Conservation (phyloP, 1,140 invertebrate genomes). For the Drosophila tani region DNA sequence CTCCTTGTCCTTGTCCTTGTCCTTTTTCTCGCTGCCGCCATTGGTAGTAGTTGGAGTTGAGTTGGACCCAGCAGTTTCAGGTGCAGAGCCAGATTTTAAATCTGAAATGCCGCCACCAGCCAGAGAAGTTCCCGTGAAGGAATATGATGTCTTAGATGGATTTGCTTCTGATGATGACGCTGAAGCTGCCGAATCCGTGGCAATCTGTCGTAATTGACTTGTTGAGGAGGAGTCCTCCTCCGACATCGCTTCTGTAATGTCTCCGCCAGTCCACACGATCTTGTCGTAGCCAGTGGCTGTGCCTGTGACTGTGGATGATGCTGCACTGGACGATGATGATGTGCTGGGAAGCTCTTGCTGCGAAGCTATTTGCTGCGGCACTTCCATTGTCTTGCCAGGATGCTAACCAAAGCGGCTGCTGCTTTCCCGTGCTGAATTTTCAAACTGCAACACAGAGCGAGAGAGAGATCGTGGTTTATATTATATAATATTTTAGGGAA, state of each 20-base stretch:
- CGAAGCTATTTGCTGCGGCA: constrained; percentile 55
- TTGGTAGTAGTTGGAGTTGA: not conserved
- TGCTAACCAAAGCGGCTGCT: constrained; percentile 3
- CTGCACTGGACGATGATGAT: constrained; percentile 18
- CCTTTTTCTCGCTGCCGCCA: constrained; percentile 47
- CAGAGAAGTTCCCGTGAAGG: constrained; percentile 68
- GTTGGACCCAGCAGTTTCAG: constrained; percentile 11
- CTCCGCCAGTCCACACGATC: constrained; percentile 36
- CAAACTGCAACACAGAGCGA: not conserved
- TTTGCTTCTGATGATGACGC: constrained; percentile 9
- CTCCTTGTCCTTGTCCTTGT: constrained; percentile 89
- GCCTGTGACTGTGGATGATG: not conserved
- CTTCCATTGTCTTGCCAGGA: constrained; percentile 47
- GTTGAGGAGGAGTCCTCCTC: constrained; percentile 13
- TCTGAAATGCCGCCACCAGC: constrained; percentile 56
- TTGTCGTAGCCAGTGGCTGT: constrained; percentile 35
- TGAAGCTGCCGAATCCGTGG: constrained; percentile 22
- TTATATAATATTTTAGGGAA: not conserved
- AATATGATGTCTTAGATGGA: constrained; percentile 67
- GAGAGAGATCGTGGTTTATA: not conserved
- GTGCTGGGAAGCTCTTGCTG: constrained; percentile 66
- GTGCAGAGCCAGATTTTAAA: constrained; percentile 39
- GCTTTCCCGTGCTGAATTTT: not conserved
- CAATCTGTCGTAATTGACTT: constrained; percentile 31
- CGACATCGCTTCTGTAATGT: constrained; percentile 24